Conservation (phyloP, 2,888 invertebrate species). For the Thumatha senex region DNA sequence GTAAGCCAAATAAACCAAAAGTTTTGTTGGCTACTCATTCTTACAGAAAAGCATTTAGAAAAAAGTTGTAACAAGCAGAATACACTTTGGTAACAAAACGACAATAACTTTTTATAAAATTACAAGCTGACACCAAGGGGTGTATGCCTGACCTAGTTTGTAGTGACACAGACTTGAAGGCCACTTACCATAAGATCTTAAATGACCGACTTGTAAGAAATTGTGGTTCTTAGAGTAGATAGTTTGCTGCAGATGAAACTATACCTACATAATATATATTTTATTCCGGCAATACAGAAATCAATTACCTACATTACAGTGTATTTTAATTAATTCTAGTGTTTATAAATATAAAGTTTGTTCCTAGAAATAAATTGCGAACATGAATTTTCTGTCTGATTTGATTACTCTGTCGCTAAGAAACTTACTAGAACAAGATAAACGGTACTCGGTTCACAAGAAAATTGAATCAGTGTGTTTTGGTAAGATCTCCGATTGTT, state of each 20-base stretch:
- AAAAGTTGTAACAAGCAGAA: neutral
- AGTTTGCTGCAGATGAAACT: conserved; percentile 27
- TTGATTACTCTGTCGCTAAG: neutral
- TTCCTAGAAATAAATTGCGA: conserved; percentile 6
- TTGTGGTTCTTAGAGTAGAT: too few species aligned
- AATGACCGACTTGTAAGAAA: neutral
- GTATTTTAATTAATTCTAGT: conserved; percentile 25
- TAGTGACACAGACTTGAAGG: neutral
- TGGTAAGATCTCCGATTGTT: too few species aligned
- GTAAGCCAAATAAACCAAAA: neutral
- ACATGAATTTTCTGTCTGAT: conserved; percentile 14
- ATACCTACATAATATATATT: conserved; percentile 42
- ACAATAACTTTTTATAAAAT: neutral
- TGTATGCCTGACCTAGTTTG: neutral
- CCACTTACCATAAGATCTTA: neutral
- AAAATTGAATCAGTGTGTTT: too few species aligned
- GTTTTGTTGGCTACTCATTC: neutral
- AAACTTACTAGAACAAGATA: too few species aligned
- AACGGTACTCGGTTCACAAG: too few species aligned
- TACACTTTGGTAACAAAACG: neutral
- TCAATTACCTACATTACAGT: conserved; percentile 24
- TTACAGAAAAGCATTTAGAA: neutral
- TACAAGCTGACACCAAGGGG: neutral
- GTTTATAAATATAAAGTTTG: conserved; percentile 31
- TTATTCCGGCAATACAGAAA: conserved; percentile 38